Conservation (phyloP, 2,797 vertebrate species). For the Enteromius fasciolatus region DNA sequence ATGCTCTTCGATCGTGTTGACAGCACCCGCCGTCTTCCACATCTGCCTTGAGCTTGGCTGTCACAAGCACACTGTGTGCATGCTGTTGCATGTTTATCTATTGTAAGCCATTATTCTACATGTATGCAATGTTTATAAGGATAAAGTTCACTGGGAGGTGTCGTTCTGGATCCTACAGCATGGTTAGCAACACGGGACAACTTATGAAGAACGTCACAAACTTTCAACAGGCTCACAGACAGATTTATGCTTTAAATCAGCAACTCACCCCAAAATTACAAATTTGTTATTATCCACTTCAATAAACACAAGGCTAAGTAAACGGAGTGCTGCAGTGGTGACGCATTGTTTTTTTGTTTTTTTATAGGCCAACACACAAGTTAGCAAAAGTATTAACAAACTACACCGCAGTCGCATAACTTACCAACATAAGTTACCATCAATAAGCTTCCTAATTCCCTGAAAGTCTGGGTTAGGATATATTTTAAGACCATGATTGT, state of each 20-base stretch:
- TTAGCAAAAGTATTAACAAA: not conserved
- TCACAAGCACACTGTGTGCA: conserved; percentile 13
- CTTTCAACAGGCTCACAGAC: not conserved
- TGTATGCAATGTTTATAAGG: not conserved
- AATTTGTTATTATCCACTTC: conserved; percentile 6
- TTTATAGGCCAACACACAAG: not conserved
- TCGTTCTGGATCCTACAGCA: conserved; percentile 40
- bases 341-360: not conserved
- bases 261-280: not conserved
- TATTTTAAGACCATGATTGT: not conserved
- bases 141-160: not conserved
- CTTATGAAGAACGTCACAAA: not conserved
- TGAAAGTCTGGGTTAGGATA: not conserved
- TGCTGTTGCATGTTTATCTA: conserved; percentile 15
- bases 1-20: not conserved
- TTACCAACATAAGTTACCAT: not conserved
- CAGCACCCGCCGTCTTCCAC: not conserved
- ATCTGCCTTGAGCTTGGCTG: not conserved
- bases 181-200: not conserved
- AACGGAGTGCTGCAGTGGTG: not conserved
- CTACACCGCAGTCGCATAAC: not conserved
- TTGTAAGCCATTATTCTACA: not conserved
- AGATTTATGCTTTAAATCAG: conserved; percentile 9
- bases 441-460: not conserved
- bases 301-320: not conserved